Evolutionary conservation across 2,888 invertebrate genomes (phyloP), one percentile per base, ranked within the genome.

Genomic region (Gymnoscelis rufifasciata): DNA sequence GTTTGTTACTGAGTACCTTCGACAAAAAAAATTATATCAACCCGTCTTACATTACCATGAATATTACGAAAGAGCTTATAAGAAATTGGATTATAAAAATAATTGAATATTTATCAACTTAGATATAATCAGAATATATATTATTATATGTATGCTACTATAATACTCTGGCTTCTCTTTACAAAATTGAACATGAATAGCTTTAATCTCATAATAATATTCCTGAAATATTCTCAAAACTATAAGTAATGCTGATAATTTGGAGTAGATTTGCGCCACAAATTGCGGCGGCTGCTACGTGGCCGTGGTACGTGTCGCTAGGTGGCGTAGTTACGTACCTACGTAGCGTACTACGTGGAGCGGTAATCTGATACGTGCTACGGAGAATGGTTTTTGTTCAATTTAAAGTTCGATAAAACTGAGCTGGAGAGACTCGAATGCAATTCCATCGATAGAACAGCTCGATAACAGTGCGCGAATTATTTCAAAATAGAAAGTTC

Each of bases 301-400:
- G 38, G 38, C 28, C 23, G 43, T 47, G 33, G 44, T 37, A 4
- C 7, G 39, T 35, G 40, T 47, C 51, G 51, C n/a, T n/a, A n/a
- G n/a, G 54, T 37, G 41, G 30, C 23, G 43, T 48, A 45, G 31
- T 50, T 40, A 42, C 7, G 12, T 12, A 3, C 27, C 46, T 48
- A 41, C 45, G 36, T 2, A 5, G 38, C 43, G 43, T n/a, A n/a
- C 54, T 51, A 52, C 54, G 54, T 38, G 41, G 26, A 23, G 41
- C 51, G 43, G 30, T 48, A 41, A 44, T 41, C 31, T 40, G 49
- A 47, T 53, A 55, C 55, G 49, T 46, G 47, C 29, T 39, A 45
- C 33, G 47, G 31, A 45, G 39, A 46, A 43, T 45, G 33, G 35
- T 41, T 31, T 43, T 51, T 47, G 49, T 54, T 38, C 38, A 33